Conservation (phyloP, 2,113 vertebrate genomes). For the Pygoscelis adeliae region DNA sequence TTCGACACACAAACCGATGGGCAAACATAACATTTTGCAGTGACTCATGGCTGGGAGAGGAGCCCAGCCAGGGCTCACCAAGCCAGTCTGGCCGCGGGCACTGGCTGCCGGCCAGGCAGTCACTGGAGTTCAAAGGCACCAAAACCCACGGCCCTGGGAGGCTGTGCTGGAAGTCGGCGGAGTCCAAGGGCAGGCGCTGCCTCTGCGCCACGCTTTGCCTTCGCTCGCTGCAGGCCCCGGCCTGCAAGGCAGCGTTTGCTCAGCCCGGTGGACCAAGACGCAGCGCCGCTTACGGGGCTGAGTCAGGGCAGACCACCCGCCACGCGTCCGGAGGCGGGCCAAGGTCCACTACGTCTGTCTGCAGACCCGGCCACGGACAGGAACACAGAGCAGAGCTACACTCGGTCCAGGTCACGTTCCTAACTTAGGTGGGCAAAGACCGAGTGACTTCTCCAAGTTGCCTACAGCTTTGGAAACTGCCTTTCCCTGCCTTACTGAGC, state of each 20-base stretch:
- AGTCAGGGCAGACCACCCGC: background rate
- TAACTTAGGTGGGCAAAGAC: background rate
- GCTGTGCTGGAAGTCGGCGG: fast-evolving
- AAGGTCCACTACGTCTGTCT: fast-evolving
- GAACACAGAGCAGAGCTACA: background rate
- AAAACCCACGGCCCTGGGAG: background rate
- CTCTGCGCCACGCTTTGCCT: fast-evolving
- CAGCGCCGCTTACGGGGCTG: background rate
- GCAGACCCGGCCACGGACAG: fast-evolving
- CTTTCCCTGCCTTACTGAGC: background rate
- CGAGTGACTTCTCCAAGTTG: background rate
- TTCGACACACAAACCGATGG: background rate
- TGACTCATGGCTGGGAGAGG: background rate
- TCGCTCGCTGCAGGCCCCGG: fast-evolving
- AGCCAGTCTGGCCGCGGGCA: background rate
- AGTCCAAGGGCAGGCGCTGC: background rate
- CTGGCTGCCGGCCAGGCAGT: background rate
- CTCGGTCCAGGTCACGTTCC: background rate
- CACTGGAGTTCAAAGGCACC: background rate
- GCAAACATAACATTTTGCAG: fast-evolving
- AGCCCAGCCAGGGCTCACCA: background rate
- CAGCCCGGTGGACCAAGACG: fast-evolving
- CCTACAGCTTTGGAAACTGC: background rate
- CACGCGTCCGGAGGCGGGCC: fast-evolving
- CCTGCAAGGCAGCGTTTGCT: fast-evolving